Percentiles rank a stretch among this genome's conserved stretches.
These are phyloP conservation scores for Zingel zingel DNA, from an alignment of 2,113 vertebrate species.

Conservation along the genomic window DNA sequence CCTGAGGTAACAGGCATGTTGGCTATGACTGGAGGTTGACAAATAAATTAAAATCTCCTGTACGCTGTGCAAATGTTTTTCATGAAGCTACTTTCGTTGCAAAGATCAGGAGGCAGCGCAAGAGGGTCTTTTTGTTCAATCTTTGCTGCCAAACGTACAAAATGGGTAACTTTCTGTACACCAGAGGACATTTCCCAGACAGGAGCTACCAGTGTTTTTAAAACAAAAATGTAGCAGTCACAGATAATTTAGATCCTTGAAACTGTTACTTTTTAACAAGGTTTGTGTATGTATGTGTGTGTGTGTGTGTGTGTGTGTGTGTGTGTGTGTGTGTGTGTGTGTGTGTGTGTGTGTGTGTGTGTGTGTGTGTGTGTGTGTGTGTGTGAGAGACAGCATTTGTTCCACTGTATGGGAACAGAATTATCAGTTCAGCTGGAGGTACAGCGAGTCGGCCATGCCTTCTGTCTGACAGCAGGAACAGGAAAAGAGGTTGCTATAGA, in stretches of 20 bases:
- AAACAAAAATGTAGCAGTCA: not conserved
- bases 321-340: not conserved
- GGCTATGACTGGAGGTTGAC: not conserved
- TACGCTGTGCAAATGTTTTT: not conserved
- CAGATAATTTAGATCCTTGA: not conserved
- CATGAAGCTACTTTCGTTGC: not conserved
- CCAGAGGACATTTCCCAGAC: not conserved
- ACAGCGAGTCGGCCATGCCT: conserved; percentile 67
- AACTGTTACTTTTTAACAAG: not conserved
- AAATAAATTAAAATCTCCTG: not conserved
- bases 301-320: not conserved
- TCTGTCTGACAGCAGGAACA: conserved; percentile 73
- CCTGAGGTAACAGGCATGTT: not conserved
- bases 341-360: conserved; percentile 2
- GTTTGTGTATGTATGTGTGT: not conserved
- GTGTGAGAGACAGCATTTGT: conserved; percentile 50
- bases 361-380: conserved; percentile 9
- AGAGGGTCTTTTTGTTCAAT: not conserved
- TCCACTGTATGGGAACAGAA: conserved; percentile 74
- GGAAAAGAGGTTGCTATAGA: conserved; percentile 75
- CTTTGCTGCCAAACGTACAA: not conserved
- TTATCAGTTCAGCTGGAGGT: conserved; percentile 81
- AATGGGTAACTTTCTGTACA: not conserved
- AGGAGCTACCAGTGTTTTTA: not conserved
- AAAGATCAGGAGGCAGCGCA: not conserved